Evolutionary conservation across 2,113 vertebrate genomes (phyloP), one percentile per base, ranked within the genome.

Genomic region (Struthidea cinerea): DNA sequence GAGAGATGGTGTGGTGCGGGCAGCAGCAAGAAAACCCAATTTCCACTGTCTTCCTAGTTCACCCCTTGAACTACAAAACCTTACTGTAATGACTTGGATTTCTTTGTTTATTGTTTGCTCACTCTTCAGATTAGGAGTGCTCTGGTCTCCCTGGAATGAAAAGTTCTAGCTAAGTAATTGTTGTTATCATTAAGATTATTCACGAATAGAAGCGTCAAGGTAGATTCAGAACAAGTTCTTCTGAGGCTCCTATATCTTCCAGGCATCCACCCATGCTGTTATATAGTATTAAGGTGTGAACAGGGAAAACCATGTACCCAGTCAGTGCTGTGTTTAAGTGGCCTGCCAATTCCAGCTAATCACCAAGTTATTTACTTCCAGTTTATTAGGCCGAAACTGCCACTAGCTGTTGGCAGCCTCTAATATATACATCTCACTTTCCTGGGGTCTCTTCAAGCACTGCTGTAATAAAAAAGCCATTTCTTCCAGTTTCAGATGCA

Each of bases 331-430:
- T 27, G 17, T 90, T 93, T 86, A 95, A 90, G n/a, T 89, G 87
- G 89, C 77, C 98, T 98, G 98, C 98, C 97, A 97, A 98, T 98
- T 94, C 94, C 82, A 53, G 50, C 94, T 94, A 93, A 96, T 97
- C 97, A 93, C 94, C 75, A 33, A 78, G 60, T 96, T 98, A 98
- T 98, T 98, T 98, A 98, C 97, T 96, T 94, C 91, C 96, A 97
- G 97, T 98, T 98, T 98, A 98, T 98, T 98, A 98, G 98, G 98
- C 97, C 83, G 97, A 97, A 97, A 97, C 98, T 98, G 98, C 98
- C 98, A 97, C 89, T 89, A 97, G 94, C 95, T 83, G 60, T 69
- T 97, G 96, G 96, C 97, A 96, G 96, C 91, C 94, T 97, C 97
- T 97, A 87, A 96, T 97, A 84, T 97, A 98, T 98, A 98, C 97